These are phyloP conservation scores for Rhipidura dahli DNA, from an alignment of 2,113 vertebrate genomes.

Conservation along the genomic window DNA sequence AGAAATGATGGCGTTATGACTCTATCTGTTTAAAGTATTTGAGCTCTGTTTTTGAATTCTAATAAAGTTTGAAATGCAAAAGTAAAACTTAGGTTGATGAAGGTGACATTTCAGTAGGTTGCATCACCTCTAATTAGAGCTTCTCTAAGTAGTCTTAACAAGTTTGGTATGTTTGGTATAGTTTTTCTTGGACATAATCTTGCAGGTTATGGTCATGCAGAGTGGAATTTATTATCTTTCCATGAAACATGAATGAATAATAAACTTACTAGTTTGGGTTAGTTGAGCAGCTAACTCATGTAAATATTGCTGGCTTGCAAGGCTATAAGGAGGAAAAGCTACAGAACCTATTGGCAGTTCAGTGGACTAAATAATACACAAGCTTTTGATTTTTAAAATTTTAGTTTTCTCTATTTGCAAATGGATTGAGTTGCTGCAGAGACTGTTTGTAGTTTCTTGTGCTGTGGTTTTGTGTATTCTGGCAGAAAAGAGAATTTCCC, in stretches of 20 bases:
- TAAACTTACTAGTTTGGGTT: neutral
- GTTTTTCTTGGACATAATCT: neutral
- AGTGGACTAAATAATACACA: neutral
- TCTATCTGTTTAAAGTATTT: neutral
- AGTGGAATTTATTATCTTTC: neutral
- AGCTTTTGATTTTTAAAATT: neutral
- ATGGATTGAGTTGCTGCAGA: neutral
- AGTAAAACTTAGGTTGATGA: neutral
- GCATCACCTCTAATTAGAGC: neutral
- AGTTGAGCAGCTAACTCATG: neutral
- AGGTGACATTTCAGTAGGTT: neutral
- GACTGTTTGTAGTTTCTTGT: neutral
- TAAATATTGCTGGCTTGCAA: neutral
- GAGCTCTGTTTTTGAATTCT: rapidly evolving
- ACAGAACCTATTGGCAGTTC: neutral
- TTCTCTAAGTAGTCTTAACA: neutral
- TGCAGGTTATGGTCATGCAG: neutral
- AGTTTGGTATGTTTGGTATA: rapidly evolving
- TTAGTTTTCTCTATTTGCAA: neutral
- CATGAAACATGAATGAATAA: neutral
- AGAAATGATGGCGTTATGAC: rapidly evolving
- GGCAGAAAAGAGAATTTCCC: neutral
- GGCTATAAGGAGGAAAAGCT: rapidly evolving
- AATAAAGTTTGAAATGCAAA: neutral
- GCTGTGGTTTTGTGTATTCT: neutral